These are phyloP conservation scores for Campylomormyrus tamandua DNA, from an alignment of 2,113 vertebrate species.

Conservation along the genomic window DNA sequence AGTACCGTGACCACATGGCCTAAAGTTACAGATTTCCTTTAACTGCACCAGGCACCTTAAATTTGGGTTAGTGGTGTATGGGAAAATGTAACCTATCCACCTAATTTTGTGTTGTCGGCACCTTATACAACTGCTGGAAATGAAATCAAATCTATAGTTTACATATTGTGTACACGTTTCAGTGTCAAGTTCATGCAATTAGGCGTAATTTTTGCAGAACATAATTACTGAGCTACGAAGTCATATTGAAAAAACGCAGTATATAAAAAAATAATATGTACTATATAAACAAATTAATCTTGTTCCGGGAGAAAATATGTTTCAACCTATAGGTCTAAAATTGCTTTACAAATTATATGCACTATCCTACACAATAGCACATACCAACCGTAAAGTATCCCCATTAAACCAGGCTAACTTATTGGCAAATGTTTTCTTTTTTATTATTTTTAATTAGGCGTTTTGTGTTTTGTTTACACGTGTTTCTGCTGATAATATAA, in stretches of 20 bases:
- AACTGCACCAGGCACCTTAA: not conserved
- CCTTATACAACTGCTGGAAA: not conserved
- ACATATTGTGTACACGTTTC: not conserved
- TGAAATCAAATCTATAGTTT: not conserved
- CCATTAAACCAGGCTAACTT: not conserved
- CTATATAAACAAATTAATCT: not conserved
- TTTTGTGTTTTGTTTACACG: not conserved
- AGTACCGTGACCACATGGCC: conserved; percentile 6
- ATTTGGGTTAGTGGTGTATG: not conserved
- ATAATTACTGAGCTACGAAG: not conserved
- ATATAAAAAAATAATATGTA: not conserved
- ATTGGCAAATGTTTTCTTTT: not conserved
- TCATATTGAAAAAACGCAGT: not conserved
- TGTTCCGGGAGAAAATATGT: not conserved
- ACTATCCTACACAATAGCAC: not conserved
- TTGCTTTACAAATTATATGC: not conserved
- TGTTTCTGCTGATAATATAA: not conserved
- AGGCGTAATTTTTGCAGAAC: not conserved
- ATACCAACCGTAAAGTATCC: not conserved
- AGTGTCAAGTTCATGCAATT: not conserved
- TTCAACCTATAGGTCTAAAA: not conserved
- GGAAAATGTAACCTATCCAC: not conserved
- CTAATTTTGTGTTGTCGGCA: not conserved
- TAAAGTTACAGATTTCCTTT: not conserved
- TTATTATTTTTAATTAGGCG: not conserved